A percentile compares a stretch with the other conserved stretches of the same genome.
Evolutionary conservation across 2,797 vertebrate genomes (phyloP).

Genomic region (Gymnoscopelus braueri): DNA sequence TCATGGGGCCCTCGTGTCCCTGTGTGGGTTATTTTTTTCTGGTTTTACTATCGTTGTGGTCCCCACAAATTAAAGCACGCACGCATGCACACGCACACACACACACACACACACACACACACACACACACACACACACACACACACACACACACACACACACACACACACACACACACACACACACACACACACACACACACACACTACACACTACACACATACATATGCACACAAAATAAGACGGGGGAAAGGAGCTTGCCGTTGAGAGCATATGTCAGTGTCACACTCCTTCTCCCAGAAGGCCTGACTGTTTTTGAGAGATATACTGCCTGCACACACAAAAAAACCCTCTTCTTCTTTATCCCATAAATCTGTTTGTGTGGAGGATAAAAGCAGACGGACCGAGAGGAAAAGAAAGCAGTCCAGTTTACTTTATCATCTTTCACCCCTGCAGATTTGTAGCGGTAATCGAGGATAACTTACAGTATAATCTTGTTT

Average conservation of each 20-base stretch:
- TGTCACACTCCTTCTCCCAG: conserved; percentile 63
- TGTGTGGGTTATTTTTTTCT: no score
- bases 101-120: conserved; percentile 34
- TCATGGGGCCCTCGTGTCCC: no score
- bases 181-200: conserved; percentile 10
- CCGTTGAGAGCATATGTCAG: conserved; percentile 73
- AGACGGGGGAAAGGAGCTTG: conserved; percentile 3
- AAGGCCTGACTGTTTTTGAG: conserved; percentile 71
- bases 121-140: conserved; percentile 32
- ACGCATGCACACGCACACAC: conserved; percentile 5
- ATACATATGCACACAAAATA: conserved; percentile 26
- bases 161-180: conserved; percentile 1
- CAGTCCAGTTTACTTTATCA: conserved; percentile 74
- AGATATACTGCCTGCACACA: conserved; percentile 69
- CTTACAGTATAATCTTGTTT: conserved; percentile 80
- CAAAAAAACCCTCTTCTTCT: conserved; percentile 66
- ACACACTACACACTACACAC: not conserved
- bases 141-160: conserved; percentile 14
- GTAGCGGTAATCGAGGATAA: conserved; percentile 78
- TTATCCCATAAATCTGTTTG: conserved; percentile 74
- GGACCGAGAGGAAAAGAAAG: conserved; percentile 69
- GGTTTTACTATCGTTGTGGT: no score
- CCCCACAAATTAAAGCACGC: not conserved
- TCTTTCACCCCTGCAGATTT: conserved; percentile 76
- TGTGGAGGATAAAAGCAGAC: conserved; percentile 70